Evolutionary conservation across 2,113 vertebrate species (phyloP).

Genomic region (Pampusana beccarii): DNA sequence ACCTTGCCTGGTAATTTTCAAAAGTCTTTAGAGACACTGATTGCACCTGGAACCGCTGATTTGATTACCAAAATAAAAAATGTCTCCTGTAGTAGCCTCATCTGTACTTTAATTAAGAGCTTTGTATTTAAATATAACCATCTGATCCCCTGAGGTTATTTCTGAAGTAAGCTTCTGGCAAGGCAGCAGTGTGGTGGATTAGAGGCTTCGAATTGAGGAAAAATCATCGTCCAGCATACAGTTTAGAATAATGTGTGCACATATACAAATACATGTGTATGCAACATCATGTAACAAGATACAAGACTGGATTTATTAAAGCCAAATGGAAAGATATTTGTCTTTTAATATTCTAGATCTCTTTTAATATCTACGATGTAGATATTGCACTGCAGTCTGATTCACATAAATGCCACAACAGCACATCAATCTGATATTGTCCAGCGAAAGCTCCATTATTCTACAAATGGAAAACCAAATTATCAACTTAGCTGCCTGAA

Average conservation of each 20-base stretch:
- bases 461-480: neutral
- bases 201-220: conserved; percentile 38
- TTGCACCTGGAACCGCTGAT: conserved; percentile 43
- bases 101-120: conserved; percentile 66
- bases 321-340: conserved; percentile 23
- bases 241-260: conserved; percentile 26
- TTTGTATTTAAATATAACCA: conserved; percentile 66
- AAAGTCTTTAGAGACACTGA: conserved; percentile 13
- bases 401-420: neutral
- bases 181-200: conserved; percentile 40
- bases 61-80: conserved; percentile 36
- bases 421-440: neutral
- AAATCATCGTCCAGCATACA: neutral
- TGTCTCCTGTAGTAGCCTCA: conserved; percentile 24
- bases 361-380: neutral
- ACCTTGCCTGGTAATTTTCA: conserved; percentile 11
- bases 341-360: conserved; percentile 35
- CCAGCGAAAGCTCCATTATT: neutral
- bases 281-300: conserved; percentile 24
- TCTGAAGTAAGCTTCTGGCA: conserved; percentile 64
- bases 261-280: conserved; percentile 14
- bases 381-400: neutral
- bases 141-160: conserved; percentile 57
- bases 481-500: neutral
- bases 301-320: conserved; percentile 43